Evolutionary conservation across 2,888 invertebrate species (phyloP).

Genomic region (Thumatha senex): DNA sequence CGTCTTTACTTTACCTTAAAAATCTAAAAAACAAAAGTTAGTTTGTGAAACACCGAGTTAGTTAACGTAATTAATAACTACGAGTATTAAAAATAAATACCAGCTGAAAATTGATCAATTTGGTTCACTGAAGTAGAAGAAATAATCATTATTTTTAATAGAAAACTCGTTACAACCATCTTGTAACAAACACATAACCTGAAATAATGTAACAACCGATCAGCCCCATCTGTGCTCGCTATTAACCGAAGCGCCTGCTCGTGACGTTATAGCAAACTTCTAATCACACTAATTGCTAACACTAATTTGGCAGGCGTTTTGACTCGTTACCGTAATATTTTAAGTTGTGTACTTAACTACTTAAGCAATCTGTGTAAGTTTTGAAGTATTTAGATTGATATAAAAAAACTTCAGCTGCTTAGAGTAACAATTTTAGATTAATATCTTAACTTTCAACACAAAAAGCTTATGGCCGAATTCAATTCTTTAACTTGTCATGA

Average conservation of each 20-base stretch:
- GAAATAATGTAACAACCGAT: slow-evolving; percentile 43
- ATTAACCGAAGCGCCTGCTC: slow-evolving; percentile 49
- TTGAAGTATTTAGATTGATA: background rate
- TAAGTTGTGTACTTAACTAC: background rate
- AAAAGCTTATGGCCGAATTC: too few relatives aligned
- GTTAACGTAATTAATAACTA: too few relatives aligned
- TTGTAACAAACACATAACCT: slow-evolving; percentile 21
- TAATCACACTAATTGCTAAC: slow-evolving; percentile 54
- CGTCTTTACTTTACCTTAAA: too few relatives aligned
- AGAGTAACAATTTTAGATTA: too few relatives aligned
- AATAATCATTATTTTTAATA: background rate
- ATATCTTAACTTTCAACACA: too few relatives aligned
- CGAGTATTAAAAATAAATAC: too few relatives aligned
- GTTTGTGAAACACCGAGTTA: too few relatives aligned
- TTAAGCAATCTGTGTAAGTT: background rate
- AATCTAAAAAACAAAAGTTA: too few relatives aligned
- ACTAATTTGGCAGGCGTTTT: slow-evolving; percentile 49
- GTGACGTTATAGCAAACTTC: slow-evolving; percentile 49
- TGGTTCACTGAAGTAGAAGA: too few relatives aligned
- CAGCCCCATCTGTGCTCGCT: slow-evolving; percentile 44
- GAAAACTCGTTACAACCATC: slow-evolving; percentile 1
- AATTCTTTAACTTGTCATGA: too few relatives aligned
- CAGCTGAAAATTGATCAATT: too few relatives aligned
- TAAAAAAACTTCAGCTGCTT: background rate
- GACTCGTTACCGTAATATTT: slow-evolving; percentile 33